Evolutionary conservation across 2,888 invertebrate species (phyloP), one percentile per base, ranked within the genome.

Genomic region (Uloborus plumipes): DNA sequence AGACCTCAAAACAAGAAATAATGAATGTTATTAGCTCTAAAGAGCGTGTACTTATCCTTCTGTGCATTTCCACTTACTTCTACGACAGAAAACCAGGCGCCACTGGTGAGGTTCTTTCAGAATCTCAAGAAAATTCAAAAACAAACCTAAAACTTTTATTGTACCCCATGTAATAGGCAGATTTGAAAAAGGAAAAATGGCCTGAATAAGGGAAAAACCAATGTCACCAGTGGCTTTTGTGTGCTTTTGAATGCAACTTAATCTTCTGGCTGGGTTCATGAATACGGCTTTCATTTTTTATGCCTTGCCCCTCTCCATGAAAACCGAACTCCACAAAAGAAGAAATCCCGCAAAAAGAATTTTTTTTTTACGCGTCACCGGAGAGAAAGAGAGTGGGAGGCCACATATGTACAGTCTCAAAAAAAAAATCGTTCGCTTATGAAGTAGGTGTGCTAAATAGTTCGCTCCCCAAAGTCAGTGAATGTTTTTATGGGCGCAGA

Each of bases 381-480:
- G 39, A 39, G 39, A 39, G 39, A 39, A 39, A 39, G 39, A 39
- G 55, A 55, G 55, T 55, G 20, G 55, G 55, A 55, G 55, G 55
- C 18, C 18, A n/a, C 20, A 55, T 18, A 7, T 39, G 1, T 9
- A 11, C 1, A 9, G 0, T 15, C 20, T n/a, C n/a, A 18, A 14
- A 69, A 22, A 26, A 26, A 47, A 53, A 50, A 65, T 39, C 47
- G 53, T 39, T 53, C 62, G 26, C 26, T 39, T 31, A 18, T 69
- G 65, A 81, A 53, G 61, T 61, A 80, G 80, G 73, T 74, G 73
- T 74, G 67, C 74, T 80, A 80, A 80, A 81, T 69, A 74, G 73
- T 55, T 67, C 67, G 26, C 26, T 20, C 49, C 64, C 15, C 39
- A 31, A 62, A 64, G 47, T 39, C 62, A 50, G 20, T 47, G 59